Evolutionary conservation across 1,140 invertebrate species (phyloP).

Genomic region (Cepaea nemoralis): DNA sequence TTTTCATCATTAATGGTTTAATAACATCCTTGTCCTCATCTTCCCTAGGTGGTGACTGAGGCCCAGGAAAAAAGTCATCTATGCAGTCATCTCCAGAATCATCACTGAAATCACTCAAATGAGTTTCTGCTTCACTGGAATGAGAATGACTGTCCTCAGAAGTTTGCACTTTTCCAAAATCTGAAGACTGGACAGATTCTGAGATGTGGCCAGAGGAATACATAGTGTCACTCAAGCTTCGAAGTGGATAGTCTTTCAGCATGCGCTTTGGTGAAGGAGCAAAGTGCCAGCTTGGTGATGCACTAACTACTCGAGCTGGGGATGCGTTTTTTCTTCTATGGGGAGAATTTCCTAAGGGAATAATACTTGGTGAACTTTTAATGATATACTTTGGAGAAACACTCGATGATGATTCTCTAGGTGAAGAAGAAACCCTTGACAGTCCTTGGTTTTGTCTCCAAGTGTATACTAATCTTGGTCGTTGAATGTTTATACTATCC

Average conservation of each 20-base stretch:
- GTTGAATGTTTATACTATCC: conserved; percentile 9
- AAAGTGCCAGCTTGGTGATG: conserved; percentile 31
- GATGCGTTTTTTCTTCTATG: conserved; percentile 40
- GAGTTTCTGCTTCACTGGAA: conserved; percentile 29
- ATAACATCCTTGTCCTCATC: conserved; percentile 28
- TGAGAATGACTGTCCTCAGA: conserved; percentile 39
- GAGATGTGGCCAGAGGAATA: conserved; percentile 9
- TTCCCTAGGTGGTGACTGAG: conserved; percentile 9
- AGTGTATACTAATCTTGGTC: conserved; percentile 34
- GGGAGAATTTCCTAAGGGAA: conserved; percentile 17
- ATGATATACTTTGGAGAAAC: conserved; percentile 34
- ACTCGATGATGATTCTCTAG: conserved; percentile 5
- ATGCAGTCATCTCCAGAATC: conserved; percentile 20
- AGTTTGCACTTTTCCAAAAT: conserved; percentile 11
- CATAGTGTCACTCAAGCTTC: conserved; percentile 17
- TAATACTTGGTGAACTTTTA: conserved; percentile 30
- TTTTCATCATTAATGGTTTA: conserved; percentile 70
- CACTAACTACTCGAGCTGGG: conserved; percentile 34
- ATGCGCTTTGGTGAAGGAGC: conserved; percentile 21
- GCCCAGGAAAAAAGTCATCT: conserved; percentile 30
- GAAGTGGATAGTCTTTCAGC: conserved; percentile 38
- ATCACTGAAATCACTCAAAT: conserved; percentile 34
- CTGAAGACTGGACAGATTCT: not conserved
- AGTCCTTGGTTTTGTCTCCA: conserved; percentile 39
- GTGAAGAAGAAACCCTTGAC: conserved; percentile 27